A percentile compares a stretch with the other conserved stretches of the same genome.
Conservation (phyloP, 2,888 invertebrate genomes). For the Scaptomyza flava region DNA sequence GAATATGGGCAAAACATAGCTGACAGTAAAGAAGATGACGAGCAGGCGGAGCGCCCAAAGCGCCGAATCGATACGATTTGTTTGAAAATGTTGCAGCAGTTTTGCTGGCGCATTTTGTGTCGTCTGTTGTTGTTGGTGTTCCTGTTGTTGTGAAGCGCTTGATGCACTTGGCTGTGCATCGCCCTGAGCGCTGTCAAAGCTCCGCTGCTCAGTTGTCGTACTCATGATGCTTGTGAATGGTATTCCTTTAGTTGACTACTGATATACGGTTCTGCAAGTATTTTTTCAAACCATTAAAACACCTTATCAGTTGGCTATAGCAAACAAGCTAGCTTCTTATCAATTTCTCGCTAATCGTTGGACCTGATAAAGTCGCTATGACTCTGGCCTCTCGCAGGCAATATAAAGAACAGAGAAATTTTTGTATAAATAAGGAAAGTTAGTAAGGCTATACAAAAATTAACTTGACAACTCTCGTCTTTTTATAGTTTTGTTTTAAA, state of each 20-base stretch:
- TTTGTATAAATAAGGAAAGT: neutral
- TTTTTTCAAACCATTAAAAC: constrained; percentile 11
- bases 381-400: neutral
- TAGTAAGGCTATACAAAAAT: neutral
- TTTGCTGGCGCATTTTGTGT: constrained; percentile 73
- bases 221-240: constrained; percentile 68
- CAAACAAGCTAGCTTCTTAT: constrained; percentile 41
- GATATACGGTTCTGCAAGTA: constrained; percentile 30
- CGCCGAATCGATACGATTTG: constrained; percentile 94
- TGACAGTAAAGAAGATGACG: constrained; percentile 92
- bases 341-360: constrained; percentile 34
- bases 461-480: neutral
- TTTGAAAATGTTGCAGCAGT: constrained; percentile 89
- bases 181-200: constrained; percentile 55
- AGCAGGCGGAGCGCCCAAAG: constrained; percentile 94
- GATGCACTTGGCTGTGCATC: constrained; percentile 40
- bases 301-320: constrained; percentile 36
- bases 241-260: neutral
- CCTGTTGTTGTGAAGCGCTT: constrained; percentile 44
- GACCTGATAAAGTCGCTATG: constrained; percentile 32
- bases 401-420: constrained; percentile 9
- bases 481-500: neutral
- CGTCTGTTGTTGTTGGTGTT: constrained; percentile 49
- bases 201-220: constrained; percentile 63
- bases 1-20: constrained; percentile 94